Evolutionary conservation across 2,113 vertebrate species (phyloP).

Genomic region (Elanoides forficatus): DNA sequence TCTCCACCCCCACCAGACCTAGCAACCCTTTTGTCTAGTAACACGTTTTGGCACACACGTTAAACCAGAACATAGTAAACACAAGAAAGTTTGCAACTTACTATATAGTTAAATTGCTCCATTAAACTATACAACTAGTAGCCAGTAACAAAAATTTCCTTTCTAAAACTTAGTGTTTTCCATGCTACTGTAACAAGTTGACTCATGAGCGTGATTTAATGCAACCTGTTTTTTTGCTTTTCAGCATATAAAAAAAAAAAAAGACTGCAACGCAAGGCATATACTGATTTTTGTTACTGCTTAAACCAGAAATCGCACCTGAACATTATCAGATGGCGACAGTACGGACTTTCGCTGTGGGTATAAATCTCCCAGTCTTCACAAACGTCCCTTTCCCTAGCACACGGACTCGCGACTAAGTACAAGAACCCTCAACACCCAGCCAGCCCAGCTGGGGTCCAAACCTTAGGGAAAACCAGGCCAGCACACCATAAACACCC

Average conservation of each 20-base stretch:
- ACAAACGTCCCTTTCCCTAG: neutral
- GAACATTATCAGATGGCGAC: neutral
- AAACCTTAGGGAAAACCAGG: accelerated
- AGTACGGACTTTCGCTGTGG: accelerated
- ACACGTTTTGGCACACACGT: accelerated
- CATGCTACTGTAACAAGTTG: neutral
- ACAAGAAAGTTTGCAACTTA: neutral
- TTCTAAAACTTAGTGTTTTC: neutral
- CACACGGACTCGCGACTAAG: neutral
- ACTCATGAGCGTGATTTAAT: accelerated
- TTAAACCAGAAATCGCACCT: neutral
- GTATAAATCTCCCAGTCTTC: accelerated
- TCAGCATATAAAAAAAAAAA: accelerated
- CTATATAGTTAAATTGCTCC: accelerated
- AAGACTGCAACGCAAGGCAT: accelerated
- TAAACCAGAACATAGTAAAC: neutral
- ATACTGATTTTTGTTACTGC: neutral
- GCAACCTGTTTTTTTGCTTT: accelerated
- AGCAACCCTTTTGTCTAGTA: accelerated
- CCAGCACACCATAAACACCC: neutral
- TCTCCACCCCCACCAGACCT: neutral
- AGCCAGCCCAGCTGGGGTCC: neutral
- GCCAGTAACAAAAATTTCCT: neutral
- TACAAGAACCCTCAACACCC: neutral
- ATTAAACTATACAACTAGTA: neutral